These are phyloP conservation scores for Ploceus nigricollis DNA, from an alignment of 2,113 vertebrate species.

Conservation along the genomic window DNA sequence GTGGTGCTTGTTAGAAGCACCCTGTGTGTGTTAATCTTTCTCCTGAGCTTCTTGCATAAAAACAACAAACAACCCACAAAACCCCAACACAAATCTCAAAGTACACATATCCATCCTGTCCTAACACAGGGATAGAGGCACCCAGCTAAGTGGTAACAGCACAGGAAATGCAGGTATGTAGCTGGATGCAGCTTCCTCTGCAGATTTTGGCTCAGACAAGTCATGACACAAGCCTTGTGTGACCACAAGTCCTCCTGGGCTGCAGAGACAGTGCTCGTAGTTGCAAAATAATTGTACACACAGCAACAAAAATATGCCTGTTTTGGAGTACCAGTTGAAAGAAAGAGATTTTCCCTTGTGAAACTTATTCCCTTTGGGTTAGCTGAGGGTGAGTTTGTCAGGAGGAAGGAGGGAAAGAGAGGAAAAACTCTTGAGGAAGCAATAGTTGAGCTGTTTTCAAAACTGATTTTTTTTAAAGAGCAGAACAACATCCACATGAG, in stretches of 20 bases:
- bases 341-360: no score
- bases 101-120: background rate
- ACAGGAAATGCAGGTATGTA: background rate
- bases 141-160: background rate
- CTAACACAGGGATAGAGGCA: background rate
- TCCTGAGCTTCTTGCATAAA: background rate
- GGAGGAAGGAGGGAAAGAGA: background rate
- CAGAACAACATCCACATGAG: background rate
- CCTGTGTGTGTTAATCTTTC: background rate
- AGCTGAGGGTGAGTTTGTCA: background rate
- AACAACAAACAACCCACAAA: background rate
- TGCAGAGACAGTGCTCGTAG: fast-evolving
- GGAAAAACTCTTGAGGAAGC: background rate
- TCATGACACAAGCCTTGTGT: background rate
- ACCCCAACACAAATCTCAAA: background rate
- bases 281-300: background rate
- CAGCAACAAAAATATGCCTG: fast-evolving
- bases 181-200: background rate
- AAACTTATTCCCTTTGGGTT: background rate
- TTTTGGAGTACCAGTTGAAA: background rate
- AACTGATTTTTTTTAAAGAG: background rate
- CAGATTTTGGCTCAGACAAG: background rate
- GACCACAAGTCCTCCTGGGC: background rate
- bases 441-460: background rate
- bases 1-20: background rate